These are phyloP conservation scores for Folsomia candida DNA, from an alignment of 2,888 invertebrate species.

Conservation along the genomic window DNA sequence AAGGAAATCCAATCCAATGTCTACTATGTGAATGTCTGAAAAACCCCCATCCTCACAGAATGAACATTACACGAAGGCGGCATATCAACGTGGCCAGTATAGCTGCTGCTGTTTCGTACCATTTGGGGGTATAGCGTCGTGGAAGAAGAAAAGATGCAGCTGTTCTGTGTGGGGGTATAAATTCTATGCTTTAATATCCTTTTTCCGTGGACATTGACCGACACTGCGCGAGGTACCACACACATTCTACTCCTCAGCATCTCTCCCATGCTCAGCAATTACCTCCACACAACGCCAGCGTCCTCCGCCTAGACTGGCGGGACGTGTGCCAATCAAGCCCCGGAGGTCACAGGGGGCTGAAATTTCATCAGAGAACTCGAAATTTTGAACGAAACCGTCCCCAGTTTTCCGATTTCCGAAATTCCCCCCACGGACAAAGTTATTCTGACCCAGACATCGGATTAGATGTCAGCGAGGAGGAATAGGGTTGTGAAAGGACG, in stretches of 20 bases:
- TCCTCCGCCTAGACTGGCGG: conserved; percentile 43
- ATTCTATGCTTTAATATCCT: conserved; percentile 1
- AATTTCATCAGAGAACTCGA: neutral
- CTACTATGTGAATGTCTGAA: neutral
- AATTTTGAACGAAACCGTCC: neutral
- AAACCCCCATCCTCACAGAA: neutral
- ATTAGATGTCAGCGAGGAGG: conserved; percentile 32
- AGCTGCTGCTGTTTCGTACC: no score
- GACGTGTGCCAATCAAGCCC: conserved; percentile 32
- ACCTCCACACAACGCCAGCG: conserved; percentile 24
- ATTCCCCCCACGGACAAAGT: neutral
- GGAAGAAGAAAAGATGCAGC: neutral
- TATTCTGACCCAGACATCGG: conserved; percentile 36
- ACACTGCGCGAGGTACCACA: conserved; percentile 5
- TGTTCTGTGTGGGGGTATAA: conserved; percentile 2
- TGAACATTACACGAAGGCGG: neutral
- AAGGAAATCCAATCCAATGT: neutral
- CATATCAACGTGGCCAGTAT: neutral
- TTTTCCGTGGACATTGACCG: conserved; percentile 31
- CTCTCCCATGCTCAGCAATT: conserved; percentile 16
- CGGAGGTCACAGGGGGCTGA: neutral
- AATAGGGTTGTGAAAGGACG: neutral
- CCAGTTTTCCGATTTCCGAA: conserved; percentile 1
- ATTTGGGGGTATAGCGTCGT: neutral
- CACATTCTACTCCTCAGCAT: conserved; percentile 5